Evolutionary conservation across 2,888 invertebrate species (phyloP).

Genomic region (Meloe dianella): DNA sequence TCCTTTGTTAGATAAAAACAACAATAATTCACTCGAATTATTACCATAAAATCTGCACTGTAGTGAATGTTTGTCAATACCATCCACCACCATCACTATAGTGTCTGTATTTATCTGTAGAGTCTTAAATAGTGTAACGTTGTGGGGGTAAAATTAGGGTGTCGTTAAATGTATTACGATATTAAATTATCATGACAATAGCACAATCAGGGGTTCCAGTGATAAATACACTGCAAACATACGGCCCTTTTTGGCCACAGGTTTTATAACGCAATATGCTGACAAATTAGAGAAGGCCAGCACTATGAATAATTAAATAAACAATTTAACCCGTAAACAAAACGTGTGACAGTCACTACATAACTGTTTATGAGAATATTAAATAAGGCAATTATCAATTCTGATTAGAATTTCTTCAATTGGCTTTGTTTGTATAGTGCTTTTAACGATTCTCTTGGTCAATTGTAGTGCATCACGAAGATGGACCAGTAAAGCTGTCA

Average conservation of each 20-base stretch:
- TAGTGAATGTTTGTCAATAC: slow-evolving; percentile 16
- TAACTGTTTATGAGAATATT: too few relatives aligned
- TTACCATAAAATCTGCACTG: slow-evolving; percentile 27
- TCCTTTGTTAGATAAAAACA: slow-evolving; percentile 19
- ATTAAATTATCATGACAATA: slow-evolving; percentile 63
- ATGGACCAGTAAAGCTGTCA: too few relatives aligned
- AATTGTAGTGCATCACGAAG: background rate
- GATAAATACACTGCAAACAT: slow-evolving; percentile 62
- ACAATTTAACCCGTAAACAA: slow-evolving; percentile 34
- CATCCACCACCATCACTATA: slow-evolving; percentile 21
- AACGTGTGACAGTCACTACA: slow-evolving; percentile 1
- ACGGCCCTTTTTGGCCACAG: slow-evolving; percentile 61
- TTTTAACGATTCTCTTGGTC: background rate
- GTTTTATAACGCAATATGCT: slow-evolving; percentile 61
- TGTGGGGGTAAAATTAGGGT: slow-evolving; percentile 57
- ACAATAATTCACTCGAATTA: slow-evolving; percentile 20
- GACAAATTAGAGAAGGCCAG: slow-evolving; percentile 54
- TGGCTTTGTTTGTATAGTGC: too few relatives aligned
- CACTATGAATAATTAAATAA: slow-evolving; percentile 56
- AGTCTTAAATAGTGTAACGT: slow-evolving; percentile 22
- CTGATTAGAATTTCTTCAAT: too few relatives aligned
- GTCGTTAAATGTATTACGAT: slow-evolving; percentile 62
- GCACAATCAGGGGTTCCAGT: slow-evolving; percentile 58
- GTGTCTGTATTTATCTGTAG: slow-evolving; percentile 18
- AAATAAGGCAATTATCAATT: background rate